Percentiles rank a stretch among this genome's conserved stretches.
Evolutionary conservation across 2,888 invertebrate genomes (phyloP).

Genomic region (Chirona hameri): DNA sequence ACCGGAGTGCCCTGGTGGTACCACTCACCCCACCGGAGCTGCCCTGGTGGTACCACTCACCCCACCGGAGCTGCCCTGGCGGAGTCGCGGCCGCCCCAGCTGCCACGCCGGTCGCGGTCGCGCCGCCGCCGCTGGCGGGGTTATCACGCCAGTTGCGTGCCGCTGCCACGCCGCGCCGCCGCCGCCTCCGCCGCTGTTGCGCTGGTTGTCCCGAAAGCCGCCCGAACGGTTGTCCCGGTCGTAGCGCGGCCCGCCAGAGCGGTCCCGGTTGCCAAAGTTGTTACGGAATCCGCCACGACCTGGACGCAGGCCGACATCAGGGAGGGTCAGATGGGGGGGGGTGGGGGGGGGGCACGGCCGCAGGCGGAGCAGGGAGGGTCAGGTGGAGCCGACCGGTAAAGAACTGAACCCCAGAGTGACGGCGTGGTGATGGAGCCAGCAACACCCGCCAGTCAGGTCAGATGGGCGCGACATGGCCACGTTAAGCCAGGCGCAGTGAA

Average conservation of each 20-base stretch:
- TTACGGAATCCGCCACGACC: conserved; percentile 3
- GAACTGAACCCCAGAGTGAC: background rate
- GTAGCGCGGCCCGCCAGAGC: conserved; percentile 27
- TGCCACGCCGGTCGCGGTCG: conserved; percentile 36
- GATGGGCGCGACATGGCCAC: too few relatives aligned
- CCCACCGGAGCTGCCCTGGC: conserved; percentile 29
- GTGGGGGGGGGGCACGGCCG: background rate
- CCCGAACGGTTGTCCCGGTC: conserved; percentile 28
- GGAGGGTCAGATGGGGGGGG: background rate
- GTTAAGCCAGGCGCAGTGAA: too few relatives aligned
- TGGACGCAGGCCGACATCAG: background rate
- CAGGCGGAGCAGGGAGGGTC: too few relatives aligned
- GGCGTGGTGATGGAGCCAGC: background rate
- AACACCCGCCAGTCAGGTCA: too few relatives aligned
- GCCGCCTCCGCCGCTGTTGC: background rate
- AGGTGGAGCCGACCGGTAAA: too few relatives aligned
- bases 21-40: too few relatives aligned
- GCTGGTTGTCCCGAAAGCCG: background rate
- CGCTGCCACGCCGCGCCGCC: conserved; percentile 30
- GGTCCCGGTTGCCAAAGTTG: background rate
- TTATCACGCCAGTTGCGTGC: background rate
- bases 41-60: conserved; percentile 30
- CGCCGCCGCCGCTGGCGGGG: conserved; percentile 1
- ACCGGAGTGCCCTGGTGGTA: too few relatives aligned
- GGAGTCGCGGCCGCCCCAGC: conserved; percentile 34